Evolutionary conservation across 2,113 vertebrate genomes (phyloP).

Genomic region (Ictalurus punctatus): DNA sequence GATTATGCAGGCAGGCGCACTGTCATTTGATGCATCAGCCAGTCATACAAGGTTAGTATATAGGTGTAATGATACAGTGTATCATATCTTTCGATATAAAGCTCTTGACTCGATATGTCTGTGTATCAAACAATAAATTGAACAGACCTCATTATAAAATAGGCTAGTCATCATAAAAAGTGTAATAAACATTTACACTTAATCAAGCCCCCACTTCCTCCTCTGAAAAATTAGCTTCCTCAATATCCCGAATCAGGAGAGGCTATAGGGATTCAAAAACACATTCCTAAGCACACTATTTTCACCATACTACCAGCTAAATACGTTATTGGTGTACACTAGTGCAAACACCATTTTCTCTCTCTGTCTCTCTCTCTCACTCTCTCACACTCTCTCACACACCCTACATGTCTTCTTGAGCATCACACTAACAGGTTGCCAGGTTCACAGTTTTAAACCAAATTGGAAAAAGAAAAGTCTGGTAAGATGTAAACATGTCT

Average conservation of each 20-base stretch:
- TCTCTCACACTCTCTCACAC: too few species aligned
- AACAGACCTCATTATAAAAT: neutral
- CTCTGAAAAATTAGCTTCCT: neutral
- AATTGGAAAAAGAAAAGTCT: neutral
- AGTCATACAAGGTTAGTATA: neutral
- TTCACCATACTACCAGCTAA: neutral
- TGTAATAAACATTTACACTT: neutral
- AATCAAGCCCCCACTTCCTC: neutral
- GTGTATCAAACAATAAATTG: neutral
- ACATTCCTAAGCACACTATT: neutral
- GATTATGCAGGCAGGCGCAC: neutral
- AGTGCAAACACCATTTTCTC: neutral
- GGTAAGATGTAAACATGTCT: neutral
- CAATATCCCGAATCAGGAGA: neutral
- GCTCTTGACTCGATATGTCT: too few species aligned
- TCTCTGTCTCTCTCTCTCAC: neutral
- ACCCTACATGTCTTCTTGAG: neutral
- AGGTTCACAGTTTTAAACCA: neutral
- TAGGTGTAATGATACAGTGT: neutral
- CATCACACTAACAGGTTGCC: neutral
- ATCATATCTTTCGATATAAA: neutral
- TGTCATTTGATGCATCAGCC: neutral
- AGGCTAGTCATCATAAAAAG: neutral
- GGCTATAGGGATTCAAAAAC: neutral
- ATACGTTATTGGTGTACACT: neutral